Evolutionary conservation across 2,888 invertebrate genomes (phyloP).

Genomic region (Bruchidius siliquastri): DNA sequence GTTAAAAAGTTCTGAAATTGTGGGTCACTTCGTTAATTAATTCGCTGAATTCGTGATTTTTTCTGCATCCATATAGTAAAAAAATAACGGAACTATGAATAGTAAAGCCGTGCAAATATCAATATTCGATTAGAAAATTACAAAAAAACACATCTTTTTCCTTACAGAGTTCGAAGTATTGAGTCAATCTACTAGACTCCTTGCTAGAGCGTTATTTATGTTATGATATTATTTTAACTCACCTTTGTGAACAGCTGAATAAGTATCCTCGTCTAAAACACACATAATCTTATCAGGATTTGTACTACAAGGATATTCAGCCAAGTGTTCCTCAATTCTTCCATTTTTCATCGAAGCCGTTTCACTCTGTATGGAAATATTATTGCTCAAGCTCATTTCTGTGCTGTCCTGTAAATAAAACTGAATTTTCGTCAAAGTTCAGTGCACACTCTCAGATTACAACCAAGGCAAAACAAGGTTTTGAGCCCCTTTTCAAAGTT

Average conservation of each 20-base stretch:
- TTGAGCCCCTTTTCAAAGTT: not conserved
- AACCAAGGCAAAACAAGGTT: not conserved
- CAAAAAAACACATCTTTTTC: too few relatives aligned
- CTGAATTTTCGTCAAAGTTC: not conserved
- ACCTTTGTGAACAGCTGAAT: constrained; percentile 23
- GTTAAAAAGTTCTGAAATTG: too few relatives aligned
- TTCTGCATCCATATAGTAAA: too few relatives aligned
- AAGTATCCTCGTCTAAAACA: constrained; percentile 31
- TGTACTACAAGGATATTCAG: constrained; percentile 17
- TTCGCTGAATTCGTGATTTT: too few relatives aligned
- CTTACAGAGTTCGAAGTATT: too few relatives aligned
- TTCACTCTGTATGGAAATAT: constrained; percentile 26
- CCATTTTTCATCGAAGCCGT: constrained; percentile 27
- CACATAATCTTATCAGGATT: constrained; percentile 21
- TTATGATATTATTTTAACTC: not conserved
- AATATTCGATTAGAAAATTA: too few relatives aligned
- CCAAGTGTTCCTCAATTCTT: constrained; percentile 27
- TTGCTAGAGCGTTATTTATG: too few relatives aligned
- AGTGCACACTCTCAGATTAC: not conserved
- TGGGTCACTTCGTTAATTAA: too few relatives aligned
- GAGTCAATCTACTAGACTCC: too few relatives aligned
- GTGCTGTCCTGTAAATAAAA: constrained; percentile 25
- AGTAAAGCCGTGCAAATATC: too few relatives aligned
- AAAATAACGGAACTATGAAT: too few relatives aligned
- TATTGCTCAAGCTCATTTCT: constrained; percentile 28